These are phyloP conservation scores for Masnerella sp. DNA, from an alignment of 2,888 invertebrate genomes.

Conservation along the genomic window DNA sequence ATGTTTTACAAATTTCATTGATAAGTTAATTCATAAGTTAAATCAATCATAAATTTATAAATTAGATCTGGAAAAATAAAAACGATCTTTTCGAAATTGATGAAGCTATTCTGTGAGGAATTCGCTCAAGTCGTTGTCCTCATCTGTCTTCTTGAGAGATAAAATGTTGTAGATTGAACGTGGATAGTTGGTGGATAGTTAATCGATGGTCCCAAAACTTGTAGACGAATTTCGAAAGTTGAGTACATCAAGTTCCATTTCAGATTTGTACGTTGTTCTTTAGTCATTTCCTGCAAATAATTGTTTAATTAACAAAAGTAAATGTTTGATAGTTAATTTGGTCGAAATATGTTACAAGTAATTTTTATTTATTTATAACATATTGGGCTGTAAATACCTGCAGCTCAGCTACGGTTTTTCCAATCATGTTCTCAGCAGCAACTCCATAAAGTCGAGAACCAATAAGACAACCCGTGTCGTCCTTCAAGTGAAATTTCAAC, in stretches of 20 bases:
- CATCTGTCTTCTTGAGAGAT: constrained; percentile 63
- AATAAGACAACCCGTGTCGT: constrained; percentile 74
- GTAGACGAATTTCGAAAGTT: constrained; percentile 71
- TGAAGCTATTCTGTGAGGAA: neutral
- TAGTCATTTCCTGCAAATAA: constrained; percentile 66
- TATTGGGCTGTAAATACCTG: too few relatives aligned
- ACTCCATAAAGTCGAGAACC: constrained; percentile 71
- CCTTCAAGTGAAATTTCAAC: constrained; percentile 72
- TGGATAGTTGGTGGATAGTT: constrained; percentile 64
- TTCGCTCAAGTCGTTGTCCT: constrained; percentile 25
- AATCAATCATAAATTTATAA: neutral
- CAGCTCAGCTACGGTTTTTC: constrained; percentile 67
- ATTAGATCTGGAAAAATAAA: too few relatives aligned
- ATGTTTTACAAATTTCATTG: neutral
- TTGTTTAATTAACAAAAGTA: constrained; percentile 12
- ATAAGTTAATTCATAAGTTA: neutral
- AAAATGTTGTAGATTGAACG: constrained; percentile 72
- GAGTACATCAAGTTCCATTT: constrained; percentile 69
- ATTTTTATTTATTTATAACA: constrained; percentile 12
- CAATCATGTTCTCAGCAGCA: constrained; percentile 70
- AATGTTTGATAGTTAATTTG: too few relatives aligned
- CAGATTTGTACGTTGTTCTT: constrained; percentile 65
- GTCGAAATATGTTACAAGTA: constrained; percentile 7
- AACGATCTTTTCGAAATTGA: neutral
- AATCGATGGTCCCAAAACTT: constrained; percentile 71